phyloP scores from a whole-genome alignment of 2,797 vertebrate species.

The Eurystomus glaucurus region DNA sequence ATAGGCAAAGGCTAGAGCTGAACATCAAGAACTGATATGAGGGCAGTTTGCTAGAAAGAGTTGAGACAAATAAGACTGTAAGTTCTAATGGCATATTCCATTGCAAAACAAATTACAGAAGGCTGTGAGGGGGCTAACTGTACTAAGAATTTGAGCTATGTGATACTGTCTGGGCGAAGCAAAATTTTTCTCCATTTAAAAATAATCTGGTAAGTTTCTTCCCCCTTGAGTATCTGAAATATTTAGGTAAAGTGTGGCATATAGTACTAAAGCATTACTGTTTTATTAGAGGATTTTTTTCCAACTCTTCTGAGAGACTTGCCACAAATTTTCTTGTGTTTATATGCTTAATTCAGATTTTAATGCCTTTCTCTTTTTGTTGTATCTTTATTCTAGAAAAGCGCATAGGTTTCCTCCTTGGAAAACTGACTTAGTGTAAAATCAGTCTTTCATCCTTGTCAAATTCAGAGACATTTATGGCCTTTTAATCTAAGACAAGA shows the following conservation, averaged over 20 bases:
- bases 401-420: background rate
- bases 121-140: background rate
- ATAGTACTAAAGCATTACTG: background rate
- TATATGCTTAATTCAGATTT: background rate
- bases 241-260: background rate
- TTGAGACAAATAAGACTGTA: background rate
- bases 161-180: background rate
- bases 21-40: background rate
- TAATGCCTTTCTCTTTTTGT: background rate
- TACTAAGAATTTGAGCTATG: background rate
- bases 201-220: background rate
- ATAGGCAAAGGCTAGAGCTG: background rate
- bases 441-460: background rate
- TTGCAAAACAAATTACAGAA: background rate
- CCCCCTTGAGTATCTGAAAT: background rate
- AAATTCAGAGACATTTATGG: background rate
- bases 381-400: background rate
- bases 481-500: background rate
- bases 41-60: background rate
- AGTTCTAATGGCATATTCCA: background rate
- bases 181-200: background rate
- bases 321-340: background rate
- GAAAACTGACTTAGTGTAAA: background rate
- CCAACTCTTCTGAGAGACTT: background rate
- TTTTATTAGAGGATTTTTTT: background rate